phyloP scores from a whole-genome alignment of 2,888 invertebrate genomes.

The Argynnis bischoffii region DNA sequence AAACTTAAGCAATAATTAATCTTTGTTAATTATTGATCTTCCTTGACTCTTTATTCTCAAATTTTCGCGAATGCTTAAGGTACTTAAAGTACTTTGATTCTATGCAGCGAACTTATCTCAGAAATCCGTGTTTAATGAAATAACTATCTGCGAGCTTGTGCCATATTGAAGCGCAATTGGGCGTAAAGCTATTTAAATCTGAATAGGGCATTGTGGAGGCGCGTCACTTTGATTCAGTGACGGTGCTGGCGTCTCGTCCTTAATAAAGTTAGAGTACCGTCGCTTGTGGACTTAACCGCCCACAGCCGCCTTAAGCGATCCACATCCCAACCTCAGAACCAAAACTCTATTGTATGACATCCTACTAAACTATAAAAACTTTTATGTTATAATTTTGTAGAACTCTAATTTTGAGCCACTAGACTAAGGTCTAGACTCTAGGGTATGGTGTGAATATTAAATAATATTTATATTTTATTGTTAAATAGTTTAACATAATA shows the following conservation, averaged over 20 bases:
- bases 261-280: conserved; percentile 77
- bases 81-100: conserved; percentile 46
- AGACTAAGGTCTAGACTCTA: too few relatives aligned
- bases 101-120: conserved; percentile 53
- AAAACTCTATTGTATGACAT: neutral
- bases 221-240: conserved; percentile 78
- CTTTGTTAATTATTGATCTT: conserved; percentile 26
- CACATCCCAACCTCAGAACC: neutral
- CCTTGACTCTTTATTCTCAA: conserved; percentile 19
- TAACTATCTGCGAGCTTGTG: conserved; percentile 73
- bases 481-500: too few relatives aligned
- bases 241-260: conserved; percentile 62
- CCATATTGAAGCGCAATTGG: conserved; percentile 79
- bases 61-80: conserved; percentile 36
- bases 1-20: conserved; percentile 15
- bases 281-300: conserved; percentile 58
- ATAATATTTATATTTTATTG: too few relatives aligned
- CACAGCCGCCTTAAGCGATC: conserved; percentile 52
- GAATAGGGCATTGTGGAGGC: conserved; percentile 80
- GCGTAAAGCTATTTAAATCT: conserved; percentile 82
- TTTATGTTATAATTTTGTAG: too few relatives aligned
- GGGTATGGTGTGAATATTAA: too few relatives aligned
- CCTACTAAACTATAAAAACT: neutral
- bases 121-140: conserved; percentile 76
- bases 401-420: too few relatives aligned